phyloP scores from a whole-genome alignment of 1,140 invertebrate species.

The Magallana ariakensis region DNA sequence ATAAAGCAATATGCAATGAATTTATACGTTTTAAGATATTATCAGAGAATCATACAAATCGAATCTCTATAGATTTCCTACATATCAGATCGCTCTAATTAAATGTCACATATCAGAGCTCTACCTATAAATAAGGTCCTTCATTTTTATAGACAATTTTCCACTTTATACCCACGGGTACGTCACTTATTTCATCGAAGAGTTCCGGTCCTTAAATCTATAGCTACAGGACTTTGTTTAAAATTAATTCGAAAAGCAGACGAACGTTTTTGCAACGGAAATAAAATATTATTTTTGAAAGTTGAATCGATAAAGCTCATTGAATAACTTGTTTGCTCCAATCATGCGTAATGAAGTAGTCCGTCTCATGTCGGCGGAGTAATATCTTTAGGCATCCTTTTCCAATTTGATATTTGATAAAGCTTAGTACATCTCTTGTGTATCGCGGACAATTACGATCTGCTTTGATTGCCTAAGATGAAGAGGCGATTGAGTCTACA shows the following conservation, averaged over 20 bases:
- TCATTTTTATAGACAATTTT: too few species aligned
- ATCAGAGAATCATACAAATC: too few species aligned
- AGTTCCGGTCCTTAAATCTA: too few species aligned
- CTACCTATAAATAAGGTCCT: too few species aligned
- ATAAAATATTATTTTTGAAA: background rate
- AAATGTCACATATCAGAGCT: too few species aligned
- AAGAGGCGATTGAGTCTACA: background rate
- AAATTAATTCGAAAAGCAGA: background rate
- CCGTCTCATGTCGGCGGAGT: background rate
- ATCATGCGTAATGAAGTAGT: constrained; percentile 23
- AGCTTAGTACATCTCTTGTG: background rate
- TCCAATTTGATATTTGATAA: background rate
- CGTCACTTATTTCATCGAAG: too few species aligned
- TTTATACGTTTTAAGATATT: too few species aligned
- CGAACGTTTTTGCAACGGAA: background rate
- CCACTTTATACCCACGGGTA: too few species aligned
- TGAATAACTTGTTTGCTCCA: background rate
- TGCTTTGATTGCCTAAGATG: background rate
- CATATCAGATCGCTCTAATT: too few species aligned
- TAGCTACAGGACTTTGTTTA: too few species aligned
- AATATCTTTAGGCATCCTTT: background rate
- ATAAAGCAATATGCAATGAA: too few species aligned
- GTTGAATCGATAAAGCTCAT: background rate
- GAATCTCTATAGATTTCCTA: too few species aligned
- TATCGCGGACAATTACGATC: background rate